These are phyloP conservation scores for Monochamus alternatus DNA, from an alignment of 2,888 invertebrate genomes.

Conservation along the genomic window DNA sequence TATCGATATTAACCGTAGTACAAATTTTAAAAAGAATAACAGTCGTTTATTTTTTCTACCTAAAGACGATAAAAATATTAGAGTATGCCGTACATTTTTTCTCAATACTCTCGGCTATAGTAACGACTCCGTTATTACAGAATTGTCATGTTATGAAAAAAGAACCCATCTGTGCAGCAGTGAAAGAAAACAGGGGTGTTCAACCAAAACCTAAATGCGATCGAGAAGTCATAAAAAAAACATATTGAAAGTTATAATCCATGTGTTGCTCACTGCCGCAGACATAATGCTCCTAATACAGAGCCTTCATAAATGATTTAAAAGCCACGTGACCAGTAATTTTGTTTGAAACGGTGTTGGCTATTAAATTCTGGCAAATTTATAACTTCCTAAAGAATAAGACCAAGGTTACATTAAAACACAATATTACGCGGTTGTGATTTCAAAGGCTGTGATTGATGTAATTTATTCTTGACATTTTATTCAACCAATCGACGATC, in stretches of 20 bases:
- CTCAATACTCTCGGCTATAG: conserved; percentile 17
- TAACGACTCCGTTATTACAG: conserved; percentile 25
- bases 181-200: conserved; percentile 16
- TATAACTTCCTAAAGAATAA: no score
- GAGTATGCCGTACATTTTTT: conserved; percentile 19
- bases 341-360: no score
- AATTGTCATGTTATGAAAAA: conserved; percentile 8
- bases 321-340: no score
- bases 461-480: no score
- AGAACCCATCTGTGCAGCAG: conserved; percentile 4
- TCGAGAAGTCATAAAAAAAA: background rate
- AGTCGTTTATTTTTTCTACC: conserved; percentile 17
- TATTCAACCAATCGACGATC: no score
- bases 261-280: background rate
- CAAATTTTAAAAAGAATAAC: background rate
- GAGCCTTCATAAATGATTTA: no score
- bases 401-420: no score
- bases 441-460: no score
- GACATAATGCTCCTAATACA: conserved; percentile 12
- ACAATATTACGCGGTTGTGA: no score
- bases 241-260: conserved; percentile 11
- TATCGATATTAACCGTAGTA: conserved; percentile 9
- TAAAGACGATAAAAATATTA: conserved; percentile 12
- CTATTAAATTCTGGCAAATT: no score
- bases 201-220: conserved; percentile 9